These are phyloP conservation scores for Monodelphis domestica DNA, from an alignment of 2,797 vertebrate genomes.

Conservation along the genomic window DNA sequence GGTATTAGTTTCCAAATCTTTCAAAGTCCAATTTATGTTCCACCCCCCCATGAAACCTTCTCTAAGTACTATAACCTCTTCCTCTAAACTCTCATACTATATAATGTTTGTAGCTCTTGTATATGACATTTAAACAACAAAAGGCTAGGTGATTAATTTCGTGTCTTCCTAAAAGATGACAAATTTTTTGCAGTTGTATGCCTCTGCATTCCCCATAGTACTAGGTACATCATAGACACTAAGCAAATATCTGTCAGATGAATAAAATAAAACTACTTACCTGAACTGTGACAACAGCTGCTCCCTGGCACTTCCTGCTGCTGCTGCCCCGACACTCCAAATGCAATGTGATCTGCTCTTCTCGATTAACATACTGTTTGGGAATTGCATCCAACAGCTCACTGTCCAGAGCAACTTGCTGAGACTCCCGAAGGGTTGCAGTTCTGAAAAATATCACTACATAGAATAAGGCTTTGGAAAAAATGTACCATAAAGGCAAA, in stretches of 20 bases:
- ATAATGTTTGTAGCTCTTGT: neutral
- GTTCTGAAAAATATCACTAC: conserved; percentile 85
- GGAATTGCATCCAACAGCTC: conserved; percentile 94
- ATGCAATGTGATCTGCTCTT: conserved; percentile 92
- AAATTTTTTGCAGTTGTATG: neutral
- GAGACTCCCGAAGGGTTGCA: conserved; percentile 94
- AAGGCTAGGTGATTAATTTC: neutral
- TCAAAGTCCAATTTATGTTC: neutral
- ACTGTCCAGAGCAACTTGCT: conserved; percentile 94
- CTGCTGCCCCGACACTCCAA: conserved; percentile 93
- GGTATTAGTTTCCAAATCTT: neutral
- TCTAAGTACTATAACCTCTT: conserved; percentile 24
- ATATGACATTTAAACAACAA: neutral
- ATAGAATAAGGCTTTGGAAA: conserved; percentile 37
- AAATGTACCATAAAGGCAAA: neutral
- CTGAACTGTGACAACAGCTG: conserved; percentile 92
- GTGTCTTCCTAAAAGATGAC: neutral
- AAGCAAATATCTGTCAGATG: conserved; percentile 4
- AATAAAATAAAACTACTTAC: conserved; percentile 79
- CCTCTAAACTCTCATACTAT: conserved; percentile 12
- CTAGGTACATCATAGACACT: neutral
- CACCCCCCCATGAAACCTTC: conserved; percentile 14
- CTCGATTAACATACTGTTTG: conserved; percentile 92
- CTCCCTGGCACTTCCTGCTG: conserved; percentile 93
- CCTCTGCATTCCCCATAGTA: conserved; percentile 18